Evolutionary conservation across 2,113 vertebrate species (phyloP).

Genomic region (Pseudorectes ferrugineus): DNA sequence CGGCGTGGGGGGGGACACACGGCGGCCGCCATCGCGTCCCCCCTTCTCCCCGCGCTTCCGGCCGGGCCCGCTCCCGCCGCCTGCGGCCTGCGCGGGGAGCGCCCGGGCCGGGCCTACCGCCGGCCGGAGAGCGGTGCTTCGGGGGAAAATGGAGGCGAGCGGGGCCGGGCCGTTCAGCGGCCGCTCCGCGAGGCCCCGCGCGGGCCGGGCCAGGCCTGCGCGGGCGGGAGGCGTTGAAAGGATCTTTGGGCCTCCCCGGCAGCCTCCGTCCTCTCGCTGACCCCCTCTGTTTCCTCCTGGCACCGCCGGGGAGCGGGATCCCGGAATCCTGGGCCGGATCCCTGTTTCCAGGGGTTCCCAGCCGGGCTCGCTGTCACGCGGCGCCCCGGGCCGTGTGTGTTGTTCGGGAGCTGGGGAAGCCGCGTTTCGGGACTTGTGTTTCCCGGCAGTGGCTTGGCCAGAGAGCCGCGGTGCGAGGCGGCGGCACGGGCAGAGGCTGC

Average conservation of each 20-base stretch:
- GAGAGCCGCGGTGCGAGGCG: background rate
- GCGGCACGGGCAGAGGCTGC: background rate
- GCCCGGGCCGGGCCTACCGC: background rate
- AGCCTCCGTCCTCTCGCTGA: too few relatives aligned
- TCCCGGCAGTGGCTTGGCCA: background rate
- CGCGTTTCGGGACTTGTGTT: background rate
- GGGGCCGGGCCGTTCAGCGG: background rate
- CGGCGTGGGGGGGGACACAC: too few relatives aligned
- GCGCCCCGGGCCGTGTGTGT: background rate
- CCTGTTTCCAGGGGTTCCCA: background rate
- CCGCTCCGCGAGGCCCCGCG: background rate
- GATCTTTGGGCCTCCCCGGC: fast-evolving
- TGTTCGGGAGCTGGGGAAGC: background rate
- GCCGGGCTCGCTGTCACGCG: background rate
- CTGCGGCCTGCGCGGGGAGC: too few relatives aligned
- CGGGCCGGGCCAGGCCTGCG: background rate
- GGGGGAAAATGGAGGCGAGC: background rate
- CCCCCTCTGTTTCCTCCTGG: too few relatives aligned
- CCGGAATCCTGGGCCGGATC: background rate
- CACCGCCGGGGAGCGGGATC: background rate
- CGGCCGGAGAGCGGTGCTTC: background rate
- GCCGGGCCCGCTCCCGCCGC: too few relatives aligned
- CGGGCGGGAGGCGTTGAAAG: background rate
- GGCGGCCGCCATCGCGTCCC: too few relatives aligned
- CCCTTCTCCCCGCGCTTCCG: too few relatives aligned